Evolutionary conservation across 2,888 invertebrate species (phyloP), one percentile per base, ranked within the genome.

Genomic region (Pimpla rufipes): DNA sequence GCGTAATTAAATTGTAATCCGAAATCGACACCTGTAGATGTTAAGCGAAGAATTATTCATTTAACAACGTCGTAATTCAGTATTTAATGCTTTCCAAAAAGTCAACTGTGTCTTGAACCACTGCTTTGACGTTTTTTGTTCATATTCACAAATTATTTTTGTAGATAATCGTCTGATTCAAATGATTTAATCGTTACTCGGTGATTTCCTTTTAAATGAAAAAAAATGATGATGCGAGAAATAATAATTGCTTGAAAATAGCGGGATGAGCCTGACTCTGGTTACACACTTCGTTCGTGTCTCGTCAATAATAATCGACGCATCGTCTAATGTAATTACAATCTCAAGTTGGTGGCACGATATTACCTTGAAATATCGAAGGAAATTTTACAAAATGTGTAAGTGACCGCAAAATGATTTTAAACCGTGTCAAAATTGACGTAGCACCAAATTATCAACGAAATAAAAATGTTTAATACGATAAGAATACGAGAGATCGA

Each of bases 311-410:
- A 35, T 35, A 16, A 35, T 59, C 16, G 57, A 35, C n/a, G 29
- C n/a, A 35, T 59, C 57, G 35, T 59, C 57, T 59, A 59, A 35
- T 59, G 29, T 59, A 59, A 59, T 59, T 59, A 35, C 57, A 59
- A 59, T 11, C n/a, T 35, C n/a, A 59, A 35, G 35, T 59, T 59
- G 35, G 29, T 35, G 57, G 29, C 57, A 59, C 57, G 57, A 59
- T 59, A 7, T 29, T 59, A 59, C 35, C 57, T 2, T 10, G 50
- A 52, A 52, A 18, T 52, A 59, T 59, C 57, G 13, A 59, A 59
- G 23, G 11, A 13, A 21, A 23, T 23, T 55, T 55, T 1, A 23
- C 11, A 0, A 21, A 10, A 11, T 23, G 10, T 23, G 11, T 21
- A 55, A 23, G 4, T 55, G 10, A 21, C 55, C 23, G 42, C 21